Evolutionary conservation across 2,888 invertebrate genomes (phyloP), one percentile per base, ranked within the genome.

Genomic region (Ophion ellenae): DNA sequence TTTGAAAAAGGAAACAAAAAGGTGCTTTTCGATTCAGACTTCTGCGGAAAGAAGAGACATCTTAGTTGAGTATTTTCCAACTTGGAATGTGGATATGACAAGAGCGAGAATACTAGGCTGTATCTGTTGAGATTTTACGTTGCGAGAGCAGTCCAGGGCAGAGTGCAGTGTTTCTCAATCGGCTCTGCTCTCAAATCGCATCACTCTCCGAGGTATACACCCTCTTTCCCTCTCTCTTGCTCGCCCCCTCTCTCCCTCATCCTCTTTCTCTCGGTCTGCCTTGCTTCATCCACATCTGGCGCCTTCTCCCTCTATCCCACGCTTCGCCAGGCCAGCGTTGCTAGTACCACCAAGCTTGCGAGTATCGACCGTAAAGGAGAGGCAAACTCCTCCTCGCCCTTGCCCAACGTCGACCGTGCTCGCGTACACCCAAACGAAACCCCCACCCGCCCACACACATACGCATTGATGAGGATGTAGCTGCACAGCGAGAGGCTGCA

Each of bases 351-450:
- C 69, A 28, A 76, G 69, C 63, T 81, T 85, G 85, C 85, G 87
- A 88, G 88, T 89, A 89, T 89, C 89, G 89, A 89, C 89, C 89
- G 89, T 87, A 67, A 83, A 79, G 78, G 73, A 76, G 85, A 81
- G 86, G 85, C 87, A 85, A 81, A 85, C 78, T 75, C 77, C 78
- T 70, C 80, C 75, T 71, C 81, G 69, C 73, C 82, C 84, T 85
- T 77, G 64, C 81, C 67, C 80, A 57, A 69, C 85, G 80, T 77
- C 82, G 79, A 80, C 76, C 85, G 69, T 59, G 66, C 75, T 75
- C 80, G 20, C 69, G 32, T 36, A 70, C 70, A 28, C 36, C 45
- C 61, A 20, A 47, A 36, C 73, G 40, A n/a, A 63, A 40, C 40
- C 6, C 40, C 40, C 17, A 63, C 53, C 53, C 67, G 36, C n/a